A percentile compares a stretch with the other conserved stretches of the same genome.
Evolutionary conservation across 1,140 invertebrate genomes (phyloP).

Genomic region (Amyelois transitella): DNA sequence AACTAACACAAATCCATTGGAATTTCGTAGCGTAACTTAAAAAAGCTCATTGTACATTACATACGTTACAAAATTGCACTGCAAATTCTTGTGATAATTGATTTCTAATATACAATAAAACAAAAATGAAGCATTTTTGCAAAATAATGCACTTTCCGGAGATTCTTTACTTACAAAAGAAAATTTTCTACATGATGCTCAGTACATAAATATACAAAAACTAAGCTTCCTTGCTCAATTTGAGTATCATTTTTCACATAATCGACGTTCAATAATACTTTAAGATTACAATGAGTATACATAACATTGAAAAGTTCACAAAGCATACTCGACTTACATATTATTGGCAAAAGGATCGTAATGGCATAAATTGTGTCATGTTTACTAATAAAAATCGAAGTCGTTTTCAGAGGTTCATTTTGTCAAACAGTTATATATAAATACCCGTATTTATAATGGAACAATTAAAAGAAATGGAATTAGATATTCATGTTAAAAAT

Average conservation of each 20-base stretch:
- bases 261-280: background rate
- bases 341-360: background rate
- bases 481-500: no score
- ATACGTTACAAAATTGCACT: background rate
- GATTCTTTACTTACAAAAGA: background rate
- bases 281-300: background rate
- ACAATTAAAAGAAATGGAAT: no score
- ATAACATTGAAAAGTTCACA: background rate
- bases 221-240: background rate
- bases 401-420: no score
- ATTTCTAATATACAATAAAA: background rate
- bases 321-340: background rate
- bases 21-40: slow-evolving; percentile 12
- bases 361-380: background rate
- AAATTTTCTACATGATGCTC: background rate
- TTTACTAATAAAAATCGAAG: background rate
- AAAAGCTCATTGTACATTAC: background rate
- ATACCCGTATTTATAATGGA: no score
- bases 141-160: background rate
- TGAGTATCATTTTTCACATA: background rate
- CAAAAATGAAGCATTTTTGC: background rate
- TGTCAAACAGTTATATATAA: no score
- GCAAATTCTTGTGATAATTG: background rate
- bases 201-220: background rate
- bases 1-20: slow-evolving; percentile 20